Conservation (phyloP, 2,113 vertebrate genomes). For the Sakesphorus luctuosus region DNA sequence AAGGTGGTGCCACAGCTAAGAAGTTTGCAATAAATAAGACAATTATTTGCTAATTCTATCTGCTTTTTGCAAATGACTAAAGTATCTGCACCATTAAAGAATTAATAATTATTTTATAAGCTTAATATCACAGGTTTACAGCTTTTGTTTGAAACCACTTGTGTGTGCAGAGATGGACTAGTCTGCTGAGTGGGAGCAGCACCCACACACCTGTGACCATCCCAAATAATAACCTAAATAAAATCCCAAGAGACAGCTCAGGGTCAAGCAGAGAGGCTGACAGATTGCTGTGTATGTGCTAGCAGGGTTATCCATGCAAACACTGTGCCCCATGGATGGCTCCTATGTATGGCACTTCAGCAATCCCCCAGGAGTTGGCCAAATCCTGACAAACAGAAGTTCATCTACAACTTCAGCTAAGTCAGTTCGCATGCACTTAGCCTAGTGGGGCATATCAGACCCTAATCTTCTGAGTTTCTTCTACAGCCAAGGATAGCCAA, state of each 20-base stretch:
- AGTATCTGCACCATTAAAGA: background rate
- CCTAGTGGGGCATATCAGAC: background rate
- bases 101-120: background rate
- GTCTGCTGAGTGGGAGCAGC: background rate
- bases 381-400: background rate
- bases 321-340: accelerated
- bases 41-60: background rate
- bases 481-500: background rate
- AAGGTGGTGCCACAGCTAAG: slow-evolving; percentile 81
- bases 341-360: background rate
- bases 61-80: background rate
- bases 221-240: background rate
- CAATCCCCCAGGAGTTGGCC: background rate
- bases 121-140: background rate
- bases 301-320: background rate
- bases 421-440: background rate
- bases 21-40: slow-evolving; percentile 39
- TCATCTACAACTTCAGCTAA: background rate
- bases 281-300: background rate
- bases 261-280: background rate
- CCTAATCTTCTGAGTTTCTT: background rate
- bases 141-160: background rate
- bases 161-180: background rate
- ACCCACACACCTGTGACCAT: background rate
- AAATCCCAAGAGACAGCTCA: background rate